These are phyloP conservation scores for Lordiphosa collinella DNA, from an alignment of 1,140 invertebrate species.

Conservation along the genomic window DNA sequence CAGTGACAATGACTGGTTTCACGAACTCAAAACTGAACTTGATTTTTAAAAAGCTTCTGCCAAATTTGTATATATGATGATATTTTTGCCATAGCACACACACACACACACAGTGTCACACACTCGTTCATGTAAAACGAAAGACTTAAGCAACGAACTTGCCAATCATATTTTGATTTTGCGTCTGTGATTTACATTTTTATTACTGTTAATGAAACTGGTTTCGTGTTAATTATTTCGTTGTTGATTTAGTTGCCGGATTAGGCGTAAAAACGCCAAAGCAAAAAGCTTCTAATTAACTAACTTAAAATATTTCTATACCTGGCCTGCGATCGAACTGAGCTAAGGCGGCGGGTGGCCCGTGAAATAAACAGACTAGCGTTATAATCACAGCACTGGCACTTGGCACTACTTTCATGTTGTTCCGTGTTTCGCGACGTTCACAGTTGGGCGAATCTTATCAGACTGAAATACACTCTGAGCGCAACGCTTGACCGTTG, in stretches of 20 bases:
- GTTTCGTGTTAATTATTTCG: slow-evolving; percentile 35
- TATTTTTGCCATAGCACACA: slow-evolving; percentile 15
- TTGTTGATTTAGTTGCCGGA: slow-evolving; percentile 12
- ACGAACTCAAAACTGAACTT: slow-evolving; percentile 35
- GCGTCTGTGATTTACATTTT: slow-evolving; percentile 10
- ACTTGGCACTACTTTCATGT: slow-evolving; percentile 35
- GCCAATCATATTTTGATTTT: slow-evolving; percentile 28
- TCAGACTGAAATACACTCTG: slow-evolving; percentile 36
- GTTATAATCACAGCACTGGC: slow-evolving; percentile 37
- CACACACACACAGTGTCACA: too few species aligned
- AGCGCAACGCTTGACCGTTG: slow-evolving; percentile 16
- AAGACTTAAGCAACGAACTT: slow-evolving; percentile 63
- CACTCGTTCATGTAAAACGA: slow-evolving; percentile 26
- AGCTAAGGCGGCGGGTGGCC: slow-evolving; percentile 25
- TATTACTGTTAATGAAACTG: slow-evolving; percentile 43
- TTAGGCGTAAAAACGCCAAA: slow-evolving; percentile 17
- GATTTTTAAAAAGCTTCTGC: slow-evolving; percentile 29
- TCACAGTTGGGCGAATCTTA: slow-evolving; percentile 45
- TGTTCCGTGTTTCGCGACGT: slow-evolving; percentile 16
- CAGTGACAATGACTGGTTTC: slow-evolving; percentile 61
- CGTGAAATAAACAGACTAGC: slow-evolving; percentile 20
- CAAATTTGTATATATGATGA: slow-evolving; percentile 34
- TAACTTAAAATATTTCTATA: slow-evolving; percentile 21
- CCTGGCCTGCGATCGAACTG: slow-evolving; percentile 60
- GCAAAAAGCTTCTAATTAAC: slow-evolving; percentile 17